Base-by-base conservation (phyloP, 2,113 vertebrate species). In the Syngnathus floridae region DNA sequence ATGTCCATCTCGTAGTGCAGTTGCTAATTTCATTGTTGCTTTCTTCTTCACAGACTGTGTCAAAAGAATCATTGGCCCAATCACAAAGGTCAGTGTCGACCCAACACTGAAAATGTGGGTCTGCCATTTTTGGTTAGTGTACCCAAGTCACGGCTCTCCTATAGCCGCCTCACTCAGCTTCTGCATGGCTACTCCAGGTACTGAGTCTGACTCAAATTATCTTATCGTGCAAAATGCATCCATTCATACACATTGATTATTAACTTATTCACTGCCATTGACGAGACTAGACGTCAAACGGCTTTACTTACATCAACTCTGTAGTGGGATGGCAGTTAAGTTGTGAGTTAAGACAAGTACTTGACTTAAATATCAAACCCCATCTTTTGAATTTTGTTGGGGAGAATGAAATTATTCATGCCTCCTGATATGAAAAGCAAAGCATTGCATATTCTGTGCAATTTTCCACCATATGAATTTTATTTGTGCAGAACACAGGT, bases 131-230 rank as follows among this genome's bases (percentile, higher is more conserved):
- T 99, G 78, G 90, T 98, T 86, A 98, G 95, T 0, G 92, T 97
- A 21, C 94, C 95, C 0, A 91, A 95, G 80, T 97, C 96, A 22
- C 93, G 96, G 17, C 93, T 99, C 77, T 97, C 93, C 26, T 95
- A 95, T 0, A 46, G 90, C 35, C 94, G 95, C 43, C 92, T 99
- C 22, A 87, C 92, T 48, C 96, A 98, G 87, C 90, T 98, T 3
- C 87, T 98, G 45, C 94, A 98, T 73, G 96, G 94, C 48, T 98
- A 94, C 0, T 95, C 96, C 67, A 94, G 97, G 97, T 99, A 87
- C 12, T 0, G 38, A 6, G 8, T 3, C 3, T 51, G 19, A 11
- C 19, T 5, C 5, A 68, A 35, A 2, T 11, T 21, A 59, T 16
- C 5, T 43, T 56, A 21, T 45, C 6, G 35, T 62, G 1, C 57